These are phyloP conservation scores for Nibea coibor DNA, from an alignment of 2,113 vertebrate genomes.

Conservation along the genomic window DNA sequence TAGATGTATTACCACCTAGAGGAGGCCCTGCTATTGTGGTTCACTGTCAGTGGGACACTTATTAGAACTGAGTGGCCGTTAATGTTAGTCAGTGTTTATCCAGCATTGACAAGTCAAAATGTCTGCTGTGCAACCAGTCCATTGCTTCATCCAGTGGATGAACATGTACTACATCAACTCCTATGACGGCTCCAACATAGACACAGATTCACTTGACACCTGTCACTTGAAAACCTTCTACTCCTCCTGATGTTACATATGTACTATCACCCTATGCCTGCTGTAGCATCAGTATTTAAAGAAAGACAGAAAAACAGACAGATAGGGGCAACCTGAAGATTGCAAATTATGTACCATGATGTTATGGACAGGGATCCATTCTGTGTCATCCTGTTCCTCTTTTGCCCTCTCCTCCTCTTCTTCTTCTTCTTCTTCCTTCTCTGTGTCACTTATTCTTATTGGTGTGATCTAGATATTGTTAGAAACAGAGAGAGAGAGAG, in stretches of 20 bases:
- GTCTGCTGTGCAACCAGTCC: too few relatives aligned
- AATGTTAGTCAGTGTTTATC: not conserved
- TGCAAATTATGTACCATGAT: slow-evolving; percentile 34
- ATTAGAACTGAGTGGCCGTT: too few relatives aligned
- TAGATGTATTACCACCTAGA: too few relatives aligned
- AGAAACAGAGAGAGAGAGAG: not conserved
- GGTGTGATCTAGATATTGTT: slow-evolving; percentile 35
- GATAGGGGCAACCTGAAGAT: slow-evolving; percentile 1
- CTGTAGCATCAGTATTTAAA: not conserved
- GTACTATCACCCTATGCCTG: not conserved
- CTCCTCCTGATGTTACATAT: not conserved
- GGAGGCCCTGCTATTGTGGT: too few relatives aligned
- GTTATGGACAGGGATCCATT: slow-evolving; percentile 15
- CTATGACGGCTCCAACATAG: not conserved
- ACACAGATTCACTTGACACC: not conserved
- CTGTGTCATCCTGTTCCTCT: slow-evolving; percentile 1
- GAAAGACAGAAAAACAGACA: not conserved
- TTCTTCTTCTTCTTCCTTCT: slow-evolving; percentile 16
- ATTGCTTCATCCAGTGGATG: not conserved
- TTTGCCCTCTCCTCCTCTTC: not conserved
- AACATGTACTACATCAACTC: not conserved
- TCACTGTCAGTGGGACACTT: too few relatives aligned
- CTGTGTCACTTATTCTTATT: slow-evolving; percentile 27
- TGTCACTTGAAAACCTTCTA: not conserved
- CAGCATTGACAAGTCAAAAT: not conserved